Evolutionary conservation across 2,797 vertebrate species (phyloP).

Genomic region (Mionectes olivaceus): DNA sequence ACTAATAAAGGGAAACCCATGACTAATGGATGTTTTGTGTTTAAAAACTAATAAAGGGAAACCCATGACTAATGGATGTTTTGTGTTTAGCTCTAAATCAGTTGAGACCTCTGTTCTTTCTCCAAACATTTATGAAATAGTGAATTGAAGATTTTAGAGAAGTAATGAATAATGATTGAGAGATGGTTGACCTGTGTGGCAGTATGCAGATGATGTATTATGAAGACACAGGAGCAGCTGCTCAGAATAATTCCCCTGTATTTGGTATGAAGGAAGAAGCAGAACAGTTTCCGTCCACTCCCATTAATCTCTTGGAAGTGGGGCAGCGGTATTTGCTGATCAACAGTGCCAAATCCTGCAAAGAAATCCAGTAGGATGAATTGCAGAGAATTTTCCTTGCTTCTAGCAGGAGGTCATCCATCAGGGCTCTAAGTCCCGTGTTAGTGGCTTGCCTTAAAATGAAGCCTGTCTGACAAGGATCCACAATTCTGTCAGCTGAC

Average conservation of each 20-base stretch:
- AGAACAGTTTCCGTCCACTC: not conserved
- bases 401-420: constrained; percentile 5
- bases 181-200: not conserved
- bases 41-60: not conserved
- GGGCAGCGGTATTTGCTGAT: constrained; percentile 45
- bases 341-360: constrained; percentile 40
- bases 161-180: not conserved
- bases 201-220: not conserved
- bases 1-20: not conserved
- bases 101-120: not conserved
- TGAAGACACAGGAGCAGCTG: not conserved
- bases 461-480: constrained; percentile 36
- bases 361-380: constrained; percentile 41
- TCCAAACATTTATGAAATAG: not conserved
- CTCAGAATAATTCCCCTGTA: not conserved
- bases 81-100: constrained; percentile 1
- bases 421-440: not conserved
- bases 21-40: not conserved
- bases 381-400: constrained; percentile 37
- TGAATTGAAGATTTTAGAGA: not conserved
- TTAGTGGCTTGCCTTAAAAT: constrained; percentile 14
- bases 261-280: not conserved
- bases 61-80: not conserved
- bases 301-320: constrained; percentile 39
- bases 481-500: not conserved